Base-by-base conservation (phyloP, 2,888 invertebrate genomes). In the Caenorhabditis becei region DNA sequence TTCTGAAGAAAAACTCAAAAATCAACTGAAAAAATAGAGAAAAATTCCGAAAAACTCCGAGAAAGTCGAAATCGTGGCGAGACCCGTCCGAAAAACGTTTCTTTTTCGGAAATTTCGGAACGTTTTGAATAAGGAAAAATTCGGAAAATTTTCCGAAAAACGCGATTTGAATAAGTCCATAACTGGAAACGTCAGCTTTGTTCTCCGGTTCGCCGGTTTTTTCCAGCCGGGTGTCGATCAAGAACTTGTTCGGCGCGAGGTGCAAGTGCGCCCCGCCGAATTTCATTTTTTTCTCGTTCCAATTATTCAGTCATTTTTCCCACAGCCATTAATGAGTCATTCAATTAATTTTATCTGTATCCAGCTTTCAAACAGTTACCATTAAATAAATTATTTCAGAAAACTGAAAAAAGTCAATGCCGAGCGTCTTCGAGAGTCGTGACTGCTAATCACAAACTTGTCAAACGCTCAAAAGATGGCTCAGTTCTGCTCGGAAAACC, bases 401-500 rank as follows among this genome's bases (percentile, higher is more conserved):
- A 18, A n/a, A 18, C 18, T 18, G 28, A 16, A 26, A 51, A 51
- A 32, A 28, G 54, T 56, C 32, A 32, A 56, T 56, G 56, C 20
- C 35, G 56, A 56, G 32, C 56, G 18, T 20, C 28, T 32, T 18
- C 14, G 32, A 32, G 5, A 32, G 20, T 7, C 28, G 32, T 32
- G 56, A 32, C 56, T n/a, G 56, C 32, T 56, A 56, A 32, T 56
- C 56, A 56, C 56, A n/a, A 54, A 32, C 18, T 35, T 1, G 0
- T 32, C 32, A 7, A 32, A 18, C 56, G 28, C 20, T 56, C n/a
- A 10, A 7, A 44, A 77, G 58, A 80, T 83, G 82, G 80, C 84
- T 44, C 74, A 82, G 26, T 88, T 87, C 69, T 84, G 95, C 91
- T 95, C 95, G 93, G 96, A 97, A 92, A 97, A 97, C 93, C 94